Evolutionary conservation across 2,888 invertebrate genomes (phyloP).

Genomic region (Drosophila barbarae): DNA sequence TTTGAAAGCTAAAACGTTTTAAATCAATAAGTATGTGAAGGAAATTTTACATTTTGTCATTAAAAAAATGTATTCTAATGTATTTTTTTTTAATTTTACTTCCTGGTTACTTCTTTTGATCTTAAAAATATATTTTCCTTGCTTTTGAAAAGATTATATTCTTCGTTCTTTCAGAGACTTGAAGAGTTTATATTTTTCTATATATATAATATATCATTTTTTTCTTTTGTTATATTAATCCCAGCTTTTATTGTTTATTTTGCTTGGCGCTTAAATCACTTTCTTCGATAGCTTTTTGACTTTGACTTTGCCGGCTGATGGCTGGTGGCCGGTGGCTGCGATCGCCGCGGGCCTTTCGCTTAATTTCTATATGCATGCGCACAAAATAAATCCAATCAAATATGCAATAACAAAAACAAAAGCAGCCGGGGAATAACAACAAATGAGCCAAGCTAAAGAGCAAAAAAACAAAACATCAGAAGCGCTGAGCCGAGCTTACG

Average conservation of each 20-base stretch:
- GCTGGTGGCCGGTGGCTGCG: constrained; percentile 6
- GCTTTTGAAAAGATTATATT: not conserved
- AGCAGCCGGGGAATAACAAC: not conserved
- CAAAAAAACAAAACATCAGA: constrained; percentile 25
- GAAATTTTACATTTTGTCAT: not conserved
- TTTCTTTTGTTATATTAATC: not conserved
- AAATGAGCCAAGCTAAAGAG: constrained; percentile 15
- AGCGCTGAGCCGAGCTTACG: constrained; percentile 44
- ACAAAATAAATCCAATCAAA: constrained; percentile 49
- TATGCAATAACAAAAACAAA: constrained; percentile 50
- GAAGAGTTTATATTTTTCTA: too few relatives aligned
- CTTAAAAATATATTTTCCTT: not conserved
- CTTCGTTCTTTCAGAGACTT: not conserved
- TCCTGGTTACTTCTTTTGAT: not conserved
- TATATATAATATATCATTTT: not conserved
- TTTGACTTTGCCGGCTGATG: constrained; percentile 14
- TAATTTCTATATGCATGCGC: constrained; percentile 66
- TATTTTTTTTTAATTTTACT: too few relatives aligned
- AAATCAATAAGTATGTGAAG: too few relatives aligned
- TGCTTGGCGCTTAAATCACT: constrained; percentile 51
- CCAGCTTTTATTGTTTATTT: constrained; percentile 7
- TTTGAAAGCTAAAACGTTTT: too few relatives aligned
- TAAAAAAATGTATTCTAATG: too few relatives aligned
- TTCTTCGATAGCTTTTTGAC: constrained; percentile 42
- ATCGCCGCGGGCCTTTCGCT: constrained; percentile 59